A percentile compares a stretch with the other conserved stretches of the same genome.
Conservation (phyloP, 2,888 invertebrate species). For the Augiades crinisus region DNA sequence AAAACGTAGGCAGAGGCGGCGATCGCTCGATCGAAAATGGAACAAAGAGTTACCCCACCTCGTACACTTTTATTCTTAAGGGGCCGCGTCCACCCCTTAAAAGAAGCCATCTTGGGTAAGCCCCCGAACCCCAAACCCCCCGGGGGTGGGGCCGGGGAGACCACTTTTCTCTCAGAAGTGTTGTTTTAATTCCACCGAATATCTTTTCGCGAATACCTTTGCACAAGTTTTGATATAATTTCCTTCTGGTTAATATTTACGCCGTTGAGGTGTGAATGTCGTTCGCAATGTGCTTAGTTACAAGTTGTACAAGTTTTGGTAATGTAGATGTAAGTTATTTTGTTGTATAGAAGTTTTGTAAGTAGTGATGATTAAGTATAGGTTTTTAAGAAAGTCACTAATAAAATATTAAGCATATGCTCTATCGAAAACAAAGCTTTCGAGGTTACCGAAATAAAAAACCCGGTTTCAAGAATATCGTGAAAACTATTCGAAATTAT, state of each 20-base stretch:
- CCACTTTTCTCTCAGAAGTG: constrained; percentile 76
- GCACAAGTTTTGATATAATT: constrained; percentile 77
- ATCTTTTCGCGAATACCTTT: constrained; percentile 80
- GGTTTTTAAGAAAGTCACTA: too few relatives aligned
- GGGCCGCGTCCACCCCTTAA: constrained; percentile 78
- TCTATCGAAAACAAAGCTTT: too few relatives aligned
- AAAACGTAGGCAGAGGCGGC: constrained; percentile 43
- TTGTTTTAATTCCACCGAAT: constrained; percentile 81
- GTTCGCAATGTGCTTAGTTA: constrained; percentile 14
- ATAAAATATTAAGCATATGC: too few relatives aligned
- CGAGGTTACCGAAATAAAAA: too few relatives aligned
- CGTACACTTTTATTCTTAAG: constrained; percentile 78
- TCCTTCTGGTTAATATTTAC: constrained; percentile 68
- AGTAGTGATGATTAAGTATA: too few relatives aligned
- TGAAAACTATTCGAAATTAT: too few relatives aligned
- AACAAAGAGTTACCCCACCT: constrained; percentile 60
- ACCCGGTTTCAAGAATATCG: too few relatives aligned
- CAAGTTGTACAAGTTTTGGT: not conserved
- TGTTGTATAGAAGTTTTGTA: too few relatives aligned
- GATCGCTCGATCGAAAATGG: constrained; percentile 55
- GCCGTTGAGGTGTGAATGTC: constrained; percentile 62
- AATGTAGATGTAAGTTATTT: too few relatives aligned
- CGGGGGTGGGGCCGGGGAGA: constrained; percentile 52
- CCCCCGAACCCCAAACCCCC: constrained; percentile 40
- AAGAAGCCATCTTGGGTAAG: constrained; percentile 80